Evolutionary conservation across 2,888 invertebrate genomes (phyloP).

Genomic region (Cantharis nigra): DNA sequence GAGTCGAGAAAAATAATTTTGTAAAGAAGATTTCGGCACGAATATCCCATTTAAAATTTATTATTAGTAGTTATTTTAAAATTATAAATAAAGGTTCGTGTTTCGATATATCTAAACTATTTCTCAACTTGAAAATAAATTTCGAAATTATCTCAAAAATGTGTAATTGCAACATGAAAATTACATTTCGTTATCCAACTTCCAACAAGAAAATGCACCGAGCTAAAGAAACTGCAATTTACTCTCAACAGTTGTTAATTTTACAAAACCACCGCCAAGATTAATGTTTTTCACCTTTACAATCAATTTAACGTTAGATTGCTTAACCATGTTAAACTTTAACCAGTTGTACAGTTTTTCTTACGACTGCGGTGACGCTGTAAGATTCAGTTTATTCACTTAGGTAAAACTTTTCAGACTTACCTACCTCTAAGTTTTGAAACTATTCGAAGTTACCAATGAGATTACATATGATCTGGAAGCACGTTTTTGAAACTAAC

Average conservation of each 20-base stretch:
- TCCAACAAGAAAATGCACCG: background rate
- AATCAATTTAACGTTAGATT: background rate
- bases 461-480: slow-evolving; percentile 10
- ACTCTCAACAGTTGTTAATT: background rate
- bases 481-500: slow-evolving; percentile 28
- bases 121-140: background rate
- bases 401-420: background rate
- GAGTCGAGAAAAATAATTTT: slow-evolving; percentile 10
- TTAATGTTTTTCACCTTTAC: background rate
- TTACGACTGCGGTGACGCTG: background rate
- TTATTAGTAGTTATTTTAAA: background rate
- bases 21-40: slow-evolving; percentile 5
- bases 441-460: background rate
- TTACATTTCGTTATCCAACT: background rate
- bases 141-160: background rate
- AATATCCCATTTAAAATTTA: slow-evolving; percentile 6
- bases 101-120: background rate
- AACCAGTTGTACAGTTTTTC: background rate
- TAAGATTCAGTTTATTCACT: background rate
- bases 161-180: background rate
- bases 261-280: background rate
- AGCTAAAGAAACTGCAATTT: background rate
- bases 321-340: background rate
- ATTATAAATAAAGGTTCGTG: background rate
- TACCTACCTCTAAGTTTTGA: background rate